Base-by-base conservation (phyloP, 1,140 invertebrate species). In the Chelonus insularis region DNA sequence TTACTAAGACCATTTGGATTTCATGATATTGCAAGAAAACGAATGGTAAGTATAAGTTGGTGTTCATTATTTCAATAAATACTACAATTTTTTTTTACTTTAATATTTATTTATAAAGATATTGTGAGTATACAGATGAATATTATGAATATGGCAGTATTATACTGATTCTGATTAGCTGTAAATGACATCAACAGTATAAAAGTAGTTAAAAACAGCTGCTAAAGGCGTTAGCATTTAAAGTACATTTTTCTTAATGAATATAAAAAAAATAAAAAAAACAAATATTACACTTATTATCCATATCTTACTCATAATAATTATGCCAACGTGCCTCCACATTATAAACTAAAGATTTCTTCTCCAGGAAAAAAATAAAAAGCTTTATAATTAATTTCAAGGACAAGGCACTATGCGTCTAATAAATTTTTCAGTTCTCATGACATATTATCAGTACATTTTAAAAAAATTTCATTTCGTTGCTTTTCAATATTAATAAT, bases 71-170 rank as follows among this genome's bases (percentile, higher is more conserved):
- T n/a, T n/a, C n/a, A 57, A 37, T 23, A 21, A 21, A 50, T 48
- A 11, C 7, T 36, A 56, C 34, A 8, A 60, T 50, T 50, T 23
- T 54, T 52, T 51, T 14, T 70, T 69, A 67, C 39, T 54, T 45
- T 69, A 60, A 59, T 67, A 63, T 76, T 75, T 77, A 76, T 77
- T 78, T 77, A 77, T 76, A 77, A 76, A 77, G 72, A 67, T 76
- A 73, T 72, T 69, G 66, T 68, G 70, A 70, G 73, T 75, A 78
- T 76, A 77, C 75, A 77, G 57, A 29, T 76, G 66, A 60, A 66
- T 72, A 66, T 72, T 36, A 69, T 72, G 66, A 72, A 76, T 76
- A 78, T 74, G 75, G 72, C 72, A 77, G 73, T 78, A 75, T 68
- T 63, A 72, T 66, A 70, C 72, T 69, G 71, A 73, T 70, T 77